Percentiles rank a stretch among this genome's conserved stretches.
Evolutionary conservation across 2,797 vertebrate genomes (phyloP).

Genomic region (Macrochelys suwanniensis): DNA sequence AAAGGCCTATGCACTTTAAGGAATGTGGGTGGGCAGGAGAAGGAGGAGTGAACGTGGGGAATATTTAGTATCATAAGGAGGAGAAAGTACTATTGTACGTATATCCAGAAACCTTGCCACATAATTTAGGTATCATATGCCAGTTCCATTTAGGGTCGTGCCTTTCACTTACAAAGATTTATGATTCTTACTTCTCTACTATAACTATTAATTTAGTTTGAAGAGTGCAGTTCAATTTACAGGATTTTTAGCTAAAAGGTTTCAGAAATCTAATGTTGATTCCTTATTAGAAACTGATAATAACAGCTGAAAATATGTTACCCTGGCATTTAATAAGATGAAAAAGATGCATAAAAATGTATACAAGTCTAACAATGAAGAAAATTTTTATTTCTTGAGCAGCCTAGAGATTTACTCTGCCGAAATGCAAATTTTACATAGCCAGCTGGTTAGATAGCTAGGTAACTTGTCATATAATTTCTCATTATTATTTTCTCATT

Average conservation of each 20-base stretch:
- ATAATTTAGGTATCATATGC: neutral
- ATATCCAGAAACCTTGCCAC: neutral
- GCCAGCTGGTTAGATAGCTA: neutral
- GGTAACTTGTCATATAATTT: neutral
- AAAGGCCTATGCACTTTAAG: neutral
- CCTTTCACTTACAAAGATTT: neutral
- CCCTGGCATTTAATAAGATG: neutral
- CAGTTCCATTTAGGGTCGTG: neutral
- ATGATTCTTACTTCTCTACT: neutral
- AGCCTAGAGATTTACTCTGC: neutral
- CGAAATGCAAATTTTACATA: neutral
- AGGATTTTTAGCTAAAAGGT: neutral
- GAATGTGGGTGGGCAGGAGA: neutral
- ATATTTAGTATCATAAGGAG: neutral
- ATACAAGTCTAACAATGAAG: neutral
- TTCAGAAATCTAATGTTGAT: neutral
- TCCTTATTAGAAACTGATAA: neutral
- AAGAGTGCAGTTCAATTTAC: neutral
- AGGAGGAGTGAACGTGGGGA: neutral
- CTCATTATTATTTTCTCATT: neutral
- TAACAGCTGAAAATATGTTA: neutral
- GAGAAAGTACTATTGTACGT: neutral
- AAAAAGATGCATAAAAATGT: neutral
- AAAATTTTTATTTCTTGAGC: neutral
- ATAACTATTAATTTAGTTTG: conserved; percentile 5